Percentiles rank a stretch among this genome's conserved stretches.
Conservation (phyloP, 2,888 invertebrate genomes). For the Tenthredo scrophulariae region DNA sequence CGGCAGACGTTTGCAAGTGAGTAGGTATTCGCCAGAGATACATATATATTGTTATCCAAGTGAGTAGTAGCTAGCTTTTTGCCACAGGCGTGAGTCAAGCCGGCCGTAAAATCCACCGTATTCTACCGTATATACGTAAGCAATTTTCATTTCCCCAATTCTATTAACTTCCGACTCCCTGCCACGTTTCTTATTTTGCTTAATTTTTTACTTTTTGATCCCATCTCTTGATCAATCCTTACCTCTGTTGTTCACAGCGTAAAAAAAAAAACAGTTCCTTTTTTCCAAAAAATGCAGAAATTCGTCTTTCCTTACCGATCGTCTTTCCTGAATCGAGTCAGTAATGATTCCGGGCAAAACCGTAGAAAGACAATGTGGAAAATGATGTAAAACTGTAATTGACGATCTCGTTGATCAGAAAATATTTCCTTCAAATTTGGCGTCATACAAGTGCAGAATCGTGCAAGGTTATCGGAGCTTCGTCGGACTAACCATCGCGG, state of each 20-base stretch:
- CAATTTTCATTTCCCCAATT: conserved; percentile 43
- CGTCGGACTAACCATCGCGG: too few relatives aligned
- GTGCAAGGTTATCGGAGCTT: too few relatives aligned
- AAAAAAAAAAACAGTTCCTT: too few relatives aligned
- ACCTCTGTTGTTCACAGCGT: neutral
- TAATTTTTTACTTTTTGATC: neutral
- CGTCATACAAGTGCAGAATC: too few relatives aligned
- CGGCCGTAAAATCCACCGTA: conserved; percentile 29
- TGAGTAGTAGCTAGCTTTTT: conserved; percentile 23
- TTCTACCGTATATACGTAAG: conserved; percentile 23
- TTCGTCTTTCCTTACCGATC: too few relatives aligned
- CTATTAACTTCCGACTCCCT: conserved; percentile 1
- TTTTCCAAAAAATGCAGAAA: too few relatives aligned
- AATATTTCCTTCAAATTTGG: too few relatives aligned
- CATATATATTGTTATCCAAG: conserved; percentile 50
- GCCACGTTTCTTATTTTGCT: neutral
- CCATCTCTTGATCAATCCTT: neutral
- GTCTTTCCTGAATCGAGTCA: too few relatives aligned
- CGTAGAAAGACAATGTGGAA: too few relatives aligned
- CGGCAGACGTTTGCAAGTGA: conserved; percentile 56
- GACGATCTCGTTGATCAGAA: too few relatives aligned
- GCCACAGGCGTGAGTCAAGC: conserved; percentile 34
- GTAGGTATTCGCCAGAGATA: conserved; percentile 54
- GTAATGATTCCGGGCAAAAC: too few relatives aligned
- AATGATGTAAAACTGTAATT: too few relatives aligned